Base-by-base conservation (phyloP, 2,888 invertebrate species). In the Hydropsyche betteni region DNA sequence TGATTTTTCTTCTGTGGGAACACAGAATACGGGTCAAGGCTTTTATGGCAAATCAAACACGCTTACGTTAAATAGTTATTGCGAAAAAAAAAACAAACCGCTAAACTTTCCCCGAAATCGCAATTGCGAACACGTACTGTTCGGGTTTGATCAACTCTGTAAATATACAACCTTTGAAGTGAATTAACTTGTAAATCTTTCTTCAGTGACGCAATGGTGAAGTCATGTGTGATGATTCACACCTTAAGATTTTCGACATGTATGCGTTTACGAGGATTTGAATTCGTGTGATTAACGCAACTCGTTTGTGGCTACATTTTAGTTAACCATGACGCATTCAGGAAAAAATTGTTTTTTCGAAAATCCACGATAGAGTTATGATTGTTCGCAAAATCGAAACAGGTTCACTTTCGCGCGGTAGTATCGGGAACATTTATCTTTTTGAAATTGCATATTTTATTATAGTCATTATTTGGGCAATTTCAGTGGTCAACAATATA, bases 81-180 rank as follows among this genome's bases (percentile, higher is more conserved):
- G 34, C 64, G 7, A 36, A 64, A 64, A 7, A 61, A 33, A 64
- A 64, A 64, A 64, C 12, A 33, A 58, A 75, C 75, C 75, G 58
- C 75, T 24, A 75, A 75, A 75, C 75, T 75, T 75, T 75, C 75
- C 53, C 75, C 55, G 50, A 51, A 50, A 14, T 36, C 64, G 34
- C 34, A 1, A 44, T 6, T 44, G 6, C 44, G 44, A 10, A 16
- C 24, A 24, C 16, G 16, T 24, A 58, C 4, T 24, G 16, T 5
- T 16, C 8, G 14, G 5, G 24, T 58, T 58, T 16, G 58, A 58
- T 58, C 58, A 58, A 8, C 16, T 8, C 58, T 24, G 3, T 16
- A 24, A 24, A 24, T 24, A 58, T 58, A 16, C 16, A 58, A 8
- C 8, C 58, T 58, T 16, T 24, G 24, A 58, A 58, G 14, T 24